Percentiles rank a stretch among this genome's conserved stretches.
phyloP scores from a whole-genome alignment of 2,888 invertebrate species.

The Lingula anatina region DNA sequence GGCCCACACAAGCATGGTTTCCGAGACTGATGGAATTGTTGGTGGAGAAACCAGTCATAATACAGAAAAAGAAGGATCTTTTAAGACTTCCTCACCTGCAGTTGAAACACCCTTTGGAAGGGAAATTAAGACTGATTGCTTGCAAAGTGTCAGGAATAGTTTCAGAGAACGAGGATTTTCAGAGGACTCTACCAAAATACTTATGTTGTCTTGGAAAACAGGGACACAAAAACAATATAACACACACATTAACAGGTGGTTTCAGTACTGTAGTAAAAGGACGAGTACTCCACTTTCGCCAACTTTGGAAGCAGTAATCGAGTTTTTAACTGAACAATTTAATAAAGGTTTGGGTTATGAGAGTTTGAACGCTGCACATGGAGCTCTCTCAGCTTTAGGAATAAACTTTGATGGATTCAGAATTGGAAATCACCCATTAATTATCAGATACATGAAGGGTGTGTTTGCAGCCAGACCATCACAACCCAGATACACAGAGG shows the following conservation, averaged over 20 bases:
- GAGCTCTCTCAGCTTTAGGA: too few species aligned
- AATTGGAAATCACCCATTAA: not conserved
- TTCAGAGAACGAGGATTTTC: conserved; percentile 10
- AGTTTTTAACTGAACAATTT: too few species aligned
- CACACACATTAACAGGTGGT: too few species aligned
- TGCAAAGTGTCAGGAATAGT: conserved; percentile 8
- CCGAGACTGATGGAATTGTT: too few species aligned
- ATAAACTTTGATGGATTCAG: too few species aligned
- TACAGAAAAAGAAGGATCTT: conserved; percentile 1
- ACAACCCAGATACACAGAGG: not conserved
- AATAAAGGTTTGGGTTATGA: too few species aligned
- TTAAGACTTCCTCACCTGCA: not conserved
- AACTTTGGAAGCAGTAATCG: too few species aligned
- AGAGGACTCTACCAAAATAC: conserved; percentile 2
- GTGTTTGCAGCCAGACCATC: not conserved
- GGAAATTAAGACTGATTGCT: conserved; percentile 3
- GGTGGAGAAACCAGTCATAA: conserved; percentile 2
- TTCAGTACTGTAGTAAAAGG: too few species aligned
- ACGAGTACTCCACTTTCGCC: too few species aligned
- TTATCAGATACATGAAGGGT: not conserved
- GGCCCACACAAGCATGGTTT: conserved; percentile 11
- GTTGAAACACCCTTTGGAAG: conserved; percentile 1
- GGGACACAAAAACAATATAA: too few species aligned
- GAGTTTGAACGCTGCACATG: too few species aligned
- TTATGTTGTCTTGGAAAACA: conserved; percentile 5